These are phyloP conservation scores for Ptychadena robeensis DNA, from an alignment of 2,797 vertebrate genomes.

Conservation along the genomic window DNA sequence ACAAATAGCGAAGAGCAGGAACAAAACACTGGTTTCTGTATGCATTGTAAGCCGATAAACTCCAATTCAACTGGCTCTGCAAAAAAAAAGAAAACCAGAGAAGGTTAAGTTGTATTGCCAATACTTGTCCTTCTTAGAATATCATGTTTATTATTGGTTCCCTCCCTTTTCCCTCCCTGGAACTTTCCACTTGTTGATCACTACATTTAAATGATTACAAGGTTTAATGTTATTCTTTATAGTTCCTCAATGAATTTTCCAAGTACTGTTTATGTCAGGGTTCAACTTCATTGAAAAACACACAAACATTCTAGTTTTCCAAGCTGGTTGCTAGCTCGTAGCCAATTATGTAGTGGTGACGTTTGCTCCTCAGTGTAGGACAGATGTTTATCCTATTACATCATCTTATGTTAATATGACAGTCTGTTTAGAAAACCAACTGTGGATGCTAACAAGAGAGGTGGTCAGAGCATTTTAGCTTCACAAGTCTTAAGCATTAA, in stretches of 20 bases:
- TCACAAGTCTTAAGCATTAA: no score
- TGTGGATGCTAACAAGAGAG: no score
- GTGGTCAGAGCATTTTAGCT: no score
- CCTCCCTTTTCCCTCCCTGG: no score
- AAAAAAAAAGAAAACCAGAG: conserved; percentile 4
- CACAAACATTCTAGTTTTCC: neutral
- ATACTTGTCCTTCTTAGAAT: neutral
- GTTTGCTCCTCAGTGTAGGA: neutral
- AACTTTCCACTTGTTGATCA: no score
- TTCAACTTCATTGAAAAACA: neutral
- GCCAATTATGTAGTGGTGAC: neutral
- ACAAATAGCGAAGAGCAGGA: conserved; percentile 62
- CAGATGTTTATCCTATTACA: neutral
- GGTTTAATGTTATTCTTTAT: neutral
- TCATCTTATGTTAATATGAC: no score
- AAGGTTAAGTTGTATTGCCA: neutral
- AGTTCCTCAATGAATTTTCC: neutral
- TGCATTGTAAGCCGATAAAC: conserved; percentile 24
- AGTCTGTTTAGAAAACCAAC: no score
- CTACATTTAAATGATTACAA: neutral
- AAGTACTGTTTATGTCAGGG: neutral
- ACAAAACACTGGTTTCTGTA: conserved; percentile 69
- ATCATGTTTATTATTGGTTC: neutral
- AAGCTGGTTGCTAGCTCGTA: neutral
- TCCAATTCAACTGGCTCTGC: conserved; percentile 9